phyloP scores from a whole-genome alignment of 2,888 invertebrate species.

The Chymomyza procnemis region DNA sequence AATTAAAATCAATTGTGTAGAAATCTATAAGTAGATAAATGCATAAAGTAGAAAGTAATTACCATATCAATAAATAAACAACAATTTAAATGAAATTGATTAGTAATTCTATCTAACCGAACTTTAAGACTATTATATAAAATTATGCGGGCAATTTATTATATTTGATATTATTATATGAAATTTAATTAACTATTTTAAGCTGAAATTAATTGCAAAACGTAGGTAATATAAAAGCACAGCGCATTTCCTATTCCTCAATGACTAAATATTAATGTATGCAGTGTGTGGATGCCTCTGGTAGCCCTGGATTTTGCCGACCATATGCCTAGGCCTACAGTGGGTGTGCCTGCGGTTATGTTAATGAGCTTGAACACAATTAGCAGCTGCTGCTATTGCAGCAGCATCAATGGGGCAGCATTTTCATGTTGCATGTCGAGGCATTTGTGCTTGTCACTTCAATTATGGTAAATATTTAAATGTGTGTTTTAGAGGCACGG shows the following conservation, averaged over 20 bases:
- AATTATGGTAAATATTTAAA: conserved; percentile 72
- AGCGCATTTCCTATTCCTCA: neutral
- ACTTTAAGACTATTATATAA: neutral
- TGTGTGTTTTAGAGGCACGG: conserved; percentile 33
- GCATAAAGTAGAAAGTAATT: too few species aligned
- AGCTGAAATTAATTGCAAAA: neutral
- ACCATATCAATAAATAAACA: too few species aligned
- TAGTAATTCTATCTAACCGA: too few species aligned
- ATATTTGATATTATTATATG: neutral
- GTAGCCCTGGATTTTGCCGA: neutral
- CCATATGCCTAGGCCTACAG: neutral
- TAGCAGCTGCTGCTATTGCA: conserved; percentile 62
- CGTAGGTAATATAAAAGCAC: neutral
- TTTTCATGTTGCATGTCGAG: conserved; percentile 47
- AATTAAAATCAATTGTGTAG: too few species aligned
- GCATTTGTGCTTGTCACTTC: conserved; percentile 72
- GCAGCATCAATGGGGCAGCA: neutral
- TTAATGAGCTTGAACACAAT: conserved; percentile 71
- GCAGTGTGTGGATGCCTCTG: neutral
- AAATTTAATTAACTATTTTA: neutral
- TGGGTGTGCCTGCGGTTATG: conserved; percentile 63
- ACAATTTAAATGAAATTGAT: too few species aligned
- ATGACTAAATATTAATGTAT: neutral
- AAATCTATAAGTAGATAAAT: too few species aligned
- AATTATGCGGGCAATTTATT: neutral